A percentile compares a stretch with the other conserved stretches of the same genome.
Conservation (phyloP, 1,140 invertebrate genomes). For the Campoletis sonorensis region DNA sequence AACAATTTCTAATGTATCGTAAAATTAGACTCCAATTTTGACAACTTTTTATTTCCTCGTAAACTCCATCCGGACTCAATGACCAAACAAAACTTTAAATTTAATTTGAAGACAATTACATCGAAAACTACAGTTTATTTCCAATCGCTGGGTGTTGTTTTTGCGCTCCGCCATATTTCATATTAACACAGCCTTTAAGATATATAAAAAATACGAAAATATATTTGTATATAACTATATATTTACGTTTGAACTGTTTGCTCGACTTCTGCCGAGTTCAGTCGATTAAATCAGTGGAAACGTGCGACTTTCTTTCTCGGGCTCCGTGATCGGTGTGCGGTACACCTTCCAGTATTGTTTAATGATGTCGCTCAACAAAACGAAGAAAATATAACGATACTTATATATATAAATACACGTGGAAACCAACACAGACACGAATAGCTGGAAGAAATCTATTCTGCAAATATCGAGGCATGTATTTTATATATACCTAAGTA, state of each 20-base stretch:
- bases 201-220: too few species aligned
- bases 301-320: constrained; percentile 17
- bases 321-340: background rate
- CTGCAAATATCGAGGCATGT: too few species aligned
- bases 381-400: background rate
- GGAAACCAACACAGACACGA: background rate
- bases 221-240: too few species aligned
- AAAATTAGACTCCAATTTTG: too few species aligned
- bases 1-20: too few species aligned
- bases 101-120: too few species aligned
- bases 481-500: too few species aligned
- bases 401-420: background rate
- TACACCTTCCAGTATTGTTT: constrained; percentile 53
- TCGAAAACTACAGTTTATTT: background rate
- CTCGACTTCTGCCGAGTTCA: background rate
- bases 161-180: background rate
- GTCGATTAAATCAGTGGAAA: constrained; percentile 30
- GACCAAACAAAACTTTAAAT: too few species aligned
- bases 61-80: too few species aligned
- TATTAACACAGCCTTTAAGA: background rate
- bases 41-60: background rate
- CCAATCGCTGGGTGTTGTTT: background rate
- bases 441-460: background rate
- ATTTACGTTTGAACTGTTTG: background rate
- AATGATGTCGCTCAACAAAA: constrained; percentile 50